phyloP scores from a whole-genome alignment of 2,888 invertebrate species.

The Hyppa rectilinea region DNA sequence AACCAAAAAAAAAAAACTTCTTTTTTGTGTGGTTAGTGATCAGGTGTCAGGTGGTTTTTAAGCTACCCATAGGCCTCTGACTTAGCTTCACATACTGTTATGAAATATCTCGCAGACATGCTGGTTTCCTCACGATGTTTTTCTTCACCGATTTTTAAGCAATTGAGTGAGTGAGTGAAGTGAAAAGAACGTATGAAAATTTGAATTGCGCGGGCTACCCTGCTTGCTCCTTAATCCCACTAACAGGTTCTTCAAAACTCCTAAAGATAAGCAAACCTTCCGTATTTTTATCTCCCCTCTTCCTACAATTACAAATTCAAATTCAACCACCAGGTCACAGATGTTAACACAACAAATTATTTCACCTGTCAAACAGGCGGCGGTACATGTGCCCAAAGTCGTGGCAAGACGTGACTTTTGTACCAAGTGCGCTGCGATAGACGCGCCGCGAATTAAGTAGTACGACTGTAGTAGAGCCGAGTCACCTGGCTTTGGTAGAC shows the following conservation, averaged over 20 bases:
- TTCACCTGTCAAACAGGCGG: conserved; percentile 63
- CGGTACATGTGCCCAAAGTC: conserved; percentile 54
- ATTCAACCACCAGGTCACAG: conserved; percentile 60
- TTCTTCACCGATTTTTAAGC: no score
- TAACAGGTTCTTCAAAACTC: background rate
- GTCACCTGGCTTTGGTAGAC: conserved; percentile 21
- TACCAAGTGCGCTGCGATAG: conserved; percentile 49
- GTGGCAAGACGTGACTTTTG: conserved; percentile 51
- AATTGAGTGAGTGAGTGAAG: no score
- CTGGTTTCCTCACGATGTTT: no score
- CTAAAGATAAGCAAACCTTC: background rate
- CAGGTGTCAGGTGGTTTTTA: no score
- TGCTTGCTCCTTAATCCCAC: no score
- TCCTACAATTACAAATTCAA: conserved; percentile 48
- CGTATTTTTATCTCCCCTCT: background rate
- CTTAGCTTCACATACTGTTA: no score
- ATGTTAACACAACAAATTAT: conserved; percentile 62
- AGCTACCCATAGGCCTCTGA: no score
- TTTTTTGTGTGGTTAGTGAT: no score
- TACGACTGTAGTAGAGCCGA: conserved; percentile 7
- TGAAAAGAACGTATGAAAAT: no score
- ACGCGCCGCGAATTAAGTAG: conserved; percentile 64
- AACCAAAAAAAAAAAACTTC: no score
- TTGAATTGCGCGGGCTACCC: no score
- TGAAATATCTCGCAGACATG: no score